Base-by-base conservation (phyloP, 2,888 invertebrate species). In the Stenotaenia linearis region DNA sequence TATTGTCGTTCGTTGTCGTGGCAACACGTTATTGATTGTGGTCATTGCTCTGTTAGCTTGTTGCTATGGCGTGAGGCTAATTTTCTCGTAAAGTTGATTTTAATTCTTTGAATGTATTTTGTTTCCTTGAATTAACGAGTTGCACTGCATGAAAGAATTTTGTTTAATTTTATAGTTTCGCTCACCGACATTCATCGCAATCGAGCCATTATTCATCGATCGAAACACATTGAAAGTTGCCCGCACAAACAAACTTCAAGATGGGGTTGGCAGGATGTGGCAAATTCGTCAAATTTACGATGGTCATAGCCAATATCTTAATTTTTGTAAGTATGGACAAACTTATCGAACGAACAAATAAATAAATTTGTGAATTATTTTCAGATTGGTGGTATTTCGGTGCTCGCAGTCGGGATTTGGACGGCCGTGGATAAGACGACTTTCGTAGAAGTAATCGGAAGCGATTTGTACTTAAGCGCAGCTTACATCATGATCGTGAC, bases 311-410 rank as follows among this genome's bases (percentile, higher is more conserved):
- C 81, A 96, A 96, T 87, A 90, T 94, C 80, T 86, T 95, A 25
- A 94, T 95, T 84, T 92, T 94, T 86, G 95, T 96, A 89, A 93
- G 94, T 91, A 86, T n/a, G 5, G n/a, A n/a, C n/a, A n/a, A n/a
- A n/a, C n/a, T n/a, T n/a, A n/a, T n/a, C n/a, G n/a, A n/a, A n/a
- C n/a, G n/a, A n/a, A n/a, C n/a, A n/a, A n/a, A n/a, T n/a, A n/a
- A n/a, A n/a, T n/a, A n/a, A n/a, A n/a, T n/a, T n/a, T n/a, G n/a
- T n/a, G n/a, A n/a, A n/a, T 45, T 82, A 82, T 82, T 86, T 88
- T 21, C 84, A 95, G 95, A 85, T 95, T 82, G 94, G 94, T 25
- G 95, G 95, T 32, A 86, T 91, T 0, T 86, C 91, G 30, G 92
- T 94, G 0, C 90, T 95, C 21, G 92, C 91, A 0, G 88, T 96